Percentiles rank a stretch among this genome's conserved stretches.
These are phyloP conservation scores for Numenius phaeopus DNA, from an alignment of 2,797 vertebrate genomes.

Conservation along the genomic window DNA sequence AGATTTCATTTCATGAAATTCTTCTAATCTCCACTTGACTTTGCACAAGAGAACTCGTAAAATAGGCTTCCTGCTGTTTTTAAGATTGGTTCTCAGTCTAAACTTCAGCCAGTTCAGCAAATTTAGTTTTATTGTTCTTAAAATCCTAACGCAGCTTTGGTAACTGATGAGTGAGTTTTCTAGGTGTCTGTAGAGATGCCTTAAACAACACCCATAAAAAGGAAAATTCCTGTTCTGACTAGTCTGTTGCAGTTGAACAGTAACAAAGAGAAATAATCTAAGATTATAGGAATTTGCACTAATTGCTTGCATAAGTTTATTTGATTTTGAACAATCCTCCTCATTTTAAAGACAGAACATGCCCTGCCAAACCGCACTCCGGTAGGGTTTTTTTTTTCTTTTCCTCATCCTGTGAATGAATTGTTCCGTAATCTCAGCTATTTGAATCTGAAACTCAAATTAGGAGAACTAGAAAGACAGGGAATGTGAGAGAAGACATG, in stretches of 20 bases:
- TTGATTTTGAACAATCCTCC: not conserved
- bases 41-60: not conserved
- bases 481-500: not conserved
- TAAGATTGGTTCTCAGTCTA: not conserved
- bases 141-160: not conserved
- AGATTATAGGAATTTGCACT: not conserved
- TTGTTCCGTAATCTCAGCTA: constrained; percentile 15
- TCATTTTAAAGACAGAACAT: not conserved
- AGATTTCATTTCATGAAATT: not conserved
- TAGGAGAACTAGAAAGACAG: not conserved
- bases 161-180: not conserved
- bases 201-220: not conserved
- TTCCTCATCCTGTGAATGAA: not conserved
- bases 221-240: not conserved
- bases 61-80: not conserved
- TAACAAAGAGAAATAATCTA: not conserved
- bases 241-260: not conserved
- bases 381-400: not conserved
- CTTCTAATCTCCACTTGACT: not conserved
- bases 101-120: not conserved
- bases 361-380: fast-evolving
- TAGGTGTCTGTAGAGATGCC: not conserved
- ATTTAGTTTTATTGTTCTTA: not conserved
- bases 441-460: not conserved
- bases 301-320: not conserved